Evolutionary conservation across 2,888 invertebrate species (phyloP), one percentile per base, ranked within the genome.

Genomic region (Colostygia pectinataria): DNA sequence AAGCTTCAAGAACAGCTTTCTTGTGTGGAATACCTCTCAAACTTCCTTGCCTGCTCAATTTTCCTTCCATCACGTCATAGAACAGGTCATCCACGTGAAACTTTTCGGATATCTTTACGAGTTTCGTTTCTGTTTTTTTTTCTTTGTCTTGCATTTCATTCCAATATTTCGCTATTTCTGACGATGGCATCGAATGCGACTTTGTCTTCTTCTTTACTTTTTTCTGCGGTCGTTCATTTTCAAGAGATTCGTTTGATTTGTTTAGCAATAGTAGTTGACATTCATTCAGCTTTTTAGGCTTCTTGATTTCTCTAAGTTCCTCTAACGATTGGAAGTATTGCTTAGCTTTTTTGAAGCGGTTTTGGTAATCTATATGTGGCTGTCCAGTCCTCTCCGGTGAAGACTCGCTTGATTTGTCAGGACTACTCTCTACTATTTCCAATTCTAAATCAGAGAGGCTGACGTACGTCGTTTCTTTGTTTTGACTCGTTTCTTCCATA

Each of bases 1-100:
- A 90, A 0, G 91, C 76, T 66, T 90, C 90, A 13, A 91, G 71
- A 27, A 91, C 91, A 1, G 91, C 91, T 67, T 88, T 90, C 59
- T 90, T 91, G 64, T 91, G 83, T 15, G 91, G 91, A 59, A 91
- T 91, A 0, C 91, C 91, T 65, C 89, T 75, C 31, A 91, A 82
- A 64, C 87, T 87, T n/a, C 91, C 91, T 50, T 88, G 85, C 7
- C 89, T 74, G 61, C 88, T 88, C 8, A 86, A 64, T 64, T 77
- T 84, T 0, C 90, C 88, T 61, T 90, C 88, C 66, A 83, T 90
- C 0, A 88, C 87, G 53, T 91, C 91, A 45, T 70, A 78, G 53
- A 88, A 91, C 36, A 91, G 74, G 59, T 91, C 91, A 8, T 91
- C 90, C 0, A 91, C 86, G 28, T 89, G 82, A 55, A 91, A 91